phyloP scores from a whole-genome alignment of 35 echinoderm and acorn worm species.

The Apostichopus parvimensis region DNA sequence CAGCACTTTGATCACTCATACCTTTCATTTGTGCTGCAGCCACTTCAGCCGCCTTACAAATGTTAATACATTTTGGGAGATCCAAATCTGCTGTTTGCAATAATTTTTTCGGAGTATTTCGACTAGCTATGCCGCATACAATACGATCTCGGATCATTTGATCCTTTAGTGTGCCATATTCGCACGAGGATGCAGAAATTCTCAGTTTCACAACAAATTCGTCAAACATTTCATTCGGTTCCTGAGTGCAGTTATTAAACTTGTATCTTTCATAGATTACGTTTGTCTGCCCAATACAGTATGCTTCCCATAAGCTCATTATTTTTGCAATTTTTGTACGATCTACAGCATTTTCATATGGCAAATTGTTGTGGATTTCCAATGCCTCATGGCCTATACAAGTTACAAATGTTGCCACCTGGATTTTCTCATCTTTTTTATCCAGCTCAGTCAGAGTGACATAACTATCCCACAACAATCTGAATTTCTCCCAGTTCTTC shows the following conservation, averaged over 20 bases:
- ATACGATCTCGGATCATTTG: slow-evolving; percentile 55
- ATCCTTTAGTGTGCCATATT: slow-evolving; percentile 35
- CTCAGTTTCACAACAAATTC: slow-evolving; percentile 49
- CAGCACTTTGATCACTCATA: neutral
- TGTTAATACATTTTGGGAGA: neutral
- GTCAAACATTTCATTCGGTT: slow-evolving; percentile 33
- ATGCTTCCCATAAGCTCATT: slow-evolving; percentile 37
- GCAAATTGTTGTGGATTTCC: slow-evolving; percentile 56
- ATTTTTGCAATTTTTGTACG: slow-evolving; percentile 31
- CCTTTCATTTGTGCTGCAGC: slow-evolving; percentile 25
- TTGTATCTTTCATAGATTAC: slow-evolving; percentile 65
- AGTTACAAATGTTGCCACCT: slow-evolving; percentile 36
- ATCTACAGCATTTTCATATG: slow-evolving; percentile 51
- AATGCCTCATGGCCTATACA: slow-evolving; percentile 39
- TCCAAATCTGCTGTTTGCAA: neutral
- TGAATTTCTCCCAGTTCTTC: slow-evolving; percentile 23
- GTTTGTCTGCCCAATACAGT: slow-evolving; percentile 56
- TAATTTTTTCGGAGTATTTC: slow-evolving; percentile 9
- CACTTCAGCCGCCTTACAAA: neutral
- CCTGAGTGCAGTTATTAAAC: slow-evolving; percentile 57
- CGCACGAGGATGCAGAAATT: slow-evolving; percentile 47
- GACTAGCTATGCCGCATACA: slow-evolving; percentile 34
- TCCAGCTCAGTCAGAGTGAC: neutral
- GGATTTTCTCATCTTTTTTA: slow-evolving; percentile 9
- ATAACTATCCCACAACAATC: neutral